Evolutionary conservation across 2,888 invertebrate species (phyloP).

Genomic region (Dryadula phaetusa): DNA sequence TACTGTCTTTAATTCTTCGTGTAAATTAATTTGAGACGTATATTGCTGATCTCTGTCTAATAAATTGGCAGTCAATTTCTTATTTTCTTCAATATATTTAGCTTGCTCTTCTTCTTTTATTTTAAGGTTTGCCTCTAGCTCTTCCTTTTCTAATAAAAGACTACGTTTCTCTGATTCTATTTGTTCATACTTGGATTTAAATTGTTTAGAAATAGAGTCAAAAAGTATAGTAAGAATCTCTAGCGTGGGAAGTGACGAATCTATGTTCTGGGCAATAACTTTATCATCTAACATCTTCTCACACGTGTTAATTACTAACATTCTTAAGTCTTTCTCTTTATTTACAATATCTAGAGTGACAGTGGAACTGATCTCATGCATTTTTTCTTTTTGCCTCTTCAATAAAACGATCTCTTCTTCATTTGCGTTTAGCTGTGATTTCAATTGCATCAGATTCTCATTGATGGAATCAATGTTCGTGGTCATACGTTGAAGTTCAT

Average conservation of each 20-base stretch:
- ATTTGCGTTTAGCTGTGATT: conserved; percentile 59
- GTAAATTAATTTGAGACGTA: conserved; percentile 48
- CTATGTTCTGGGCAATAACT: conserved; percentile 54
- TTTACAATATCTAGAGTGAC: conserved; percentile 69
- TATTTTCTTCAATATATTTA: conserved; percentile 53
- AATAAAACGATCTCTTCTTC: conserved; percentile 66
- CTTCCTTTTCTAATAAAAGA: conserved; percentile 53
- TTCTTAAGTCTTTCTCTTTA: conserved; percentile 62
- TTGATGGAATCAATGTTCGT: conserved; percentile 58
- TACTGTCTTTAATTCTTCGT: conserved; percentile 56
- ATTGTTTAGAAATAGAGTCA: conserved; percentile 54
- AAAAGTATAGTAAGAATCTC: conserved; percentile 58
- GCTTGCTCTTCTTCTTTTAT: conserved; percentile 56
- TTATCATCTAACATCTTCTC: conserved; percentile 57
- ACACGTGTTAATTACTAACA: conserved; percentile 56
- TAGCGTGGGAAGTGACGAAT: conserved; percentile 52
- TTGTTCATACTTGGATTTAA: conserved; percentile 37
- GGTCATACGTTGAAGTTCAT: conserved; percentile 53
- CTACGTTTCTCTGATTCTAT: conserved; percentile 51
- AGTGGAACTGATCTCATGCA: conserved; percentile 68
- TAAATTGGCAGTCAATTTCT: conserved; percentile 50
- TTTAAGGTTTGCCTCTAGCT: conserved; percentile 52
- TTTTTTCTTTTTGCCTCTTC: conserved; percentile 62
- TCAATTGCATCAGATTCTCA: conserved; percentile 57
- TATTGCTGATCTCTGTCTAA: conserved; percentile 54